Percentiles rank a stretch among this genome's conserved stretches.
phyloP scores from a whole-genome alignment of 2,797 vertebrate genomes.

The Mallotus villosus region DNA sequence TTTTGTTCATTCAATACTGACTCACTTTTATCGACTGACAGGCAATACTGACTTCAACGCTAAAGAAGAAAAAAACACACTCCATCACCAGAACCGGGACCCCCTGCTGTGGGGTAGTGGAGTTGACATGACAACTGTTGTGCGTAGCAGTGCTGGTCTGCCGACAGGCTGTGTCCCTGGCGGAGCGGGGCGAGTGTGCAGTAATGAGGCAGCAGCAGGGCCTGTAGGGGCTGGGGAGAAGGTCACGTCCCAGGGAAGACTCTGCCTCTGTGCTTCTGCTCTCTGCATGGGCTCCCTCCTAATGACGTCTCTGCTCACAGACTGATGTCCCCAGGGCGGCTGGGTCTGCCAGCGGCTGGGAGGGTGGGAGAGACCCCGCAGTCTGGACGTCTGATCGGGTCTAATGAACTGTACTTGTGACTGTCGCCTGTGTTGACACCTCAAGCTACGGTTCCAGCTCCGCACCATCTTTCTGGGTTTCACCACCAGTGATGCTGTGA shows the following conservation, averaged over 20 bases:
- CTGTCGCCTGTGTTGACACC: neutral
- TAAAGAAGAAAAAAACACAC: too few relatives aligned
- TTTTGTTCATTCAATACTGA: too few relatives aligned
- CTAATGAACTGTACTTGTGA: neutral
- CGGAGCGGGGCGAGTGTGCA: neutral
- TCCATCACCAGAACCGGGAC: too few relatives aligned
- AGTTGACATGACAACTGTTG: constrained; percentile 41
- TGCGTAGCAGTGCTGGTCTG: neutral
- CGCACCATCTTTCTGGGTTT: neutral
- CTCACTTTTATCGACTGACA: too few relatives aligned
- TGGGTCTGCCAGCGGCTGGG: constrained; percentile 4
- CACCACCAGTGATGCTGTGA: neutral
- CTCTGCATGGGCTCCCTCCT: constrained; percentile 36
- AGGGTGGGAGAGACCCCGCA: neutral
- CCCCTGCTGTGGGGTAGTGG: neutral
- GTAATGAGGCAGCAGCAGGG: constrained; percentile 22
- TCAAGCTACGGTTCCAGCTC: neutral
- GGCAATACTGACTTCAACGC: too few relatives aligned
- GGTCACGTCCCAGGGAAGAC: constrained; percentile 43
- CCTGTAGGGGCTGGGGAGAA: constrained; percentile 42
- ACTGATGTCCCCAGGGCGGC: constrained; percentile 20
- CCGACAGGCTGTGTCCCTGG: neutral
- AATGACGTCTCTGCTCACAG: constrained; percentile 42
- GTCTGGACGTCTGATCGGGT: neutral
- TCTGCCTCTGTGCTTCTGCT: constrained; percentile 14